Percentiles rank a stretch among this genome's conserved stretches.
Evolutionary conservation across 2,113 vertebrate species (phyloP).

Genomic region (Trichomycterus rosablanca): DNA sequence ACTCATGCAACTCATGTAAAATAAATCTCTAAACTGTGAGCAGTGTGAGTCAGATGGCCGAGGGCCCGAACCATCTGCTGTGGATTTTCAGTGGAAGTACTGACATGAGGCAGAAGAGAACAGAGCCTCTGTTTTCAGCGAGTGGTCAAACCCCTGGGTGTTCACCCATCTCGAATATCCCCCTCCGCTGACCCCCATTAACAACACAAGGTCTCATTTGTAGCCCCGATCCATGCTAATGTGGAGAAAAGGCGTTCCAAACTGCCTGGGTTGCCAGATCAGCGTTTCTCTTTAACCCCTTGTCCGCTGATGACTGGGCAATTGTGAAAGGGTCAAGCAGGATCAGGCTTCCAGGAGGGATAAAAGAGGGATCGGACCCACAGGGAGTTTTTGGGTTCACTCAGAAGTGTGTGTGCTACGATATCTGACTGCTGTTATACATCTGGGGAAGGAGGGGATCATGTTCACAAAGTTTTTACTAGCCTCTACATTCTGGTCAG

Average conservation of each 20-base stretch:
- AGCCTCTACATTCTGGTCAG: no score
- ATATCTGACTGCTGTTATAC: no score
- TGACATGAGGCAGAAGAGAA: neutral
- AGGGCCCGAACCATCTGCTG: slow-evolving; percentile 18
- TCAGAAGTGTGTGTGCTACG: no score
- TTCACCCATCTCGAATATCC: slow-evolving; percentile 15
- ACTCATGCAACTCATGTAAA: no score
- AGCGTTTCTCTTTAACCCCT: slow-evolving; percentile 23
- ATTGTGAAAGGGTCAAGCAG: slow-evolving; percentile 29
- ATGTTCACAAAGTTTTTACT: no score
- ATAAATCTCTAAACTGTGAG: no score
- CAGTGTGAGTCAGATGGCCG: slow-evolving; percentile 19
- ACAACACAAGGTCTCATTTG: slow-evolving; percentile 44
- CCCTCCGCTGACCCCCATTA: slow-evolving; percentile 32
- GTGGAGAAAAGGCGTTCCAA: slow-evolving; percentile 18
- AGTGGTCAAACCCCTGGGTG: slow-evolving; percentile 12
- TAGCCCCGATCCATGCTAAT: slow-evolving; percentile 39
- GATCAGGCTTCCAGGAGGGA: slow-evolving; percentile 27
- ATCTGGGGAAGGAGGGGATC: no score
- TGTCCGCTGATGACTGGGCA: slow-evolving; percentile 16
- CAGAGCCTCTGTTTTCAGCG: slow-evolving; percentile 13
- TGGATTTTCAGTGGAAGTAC: neutral
- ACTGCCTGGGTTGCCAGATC: slow-evolving; percentile 31
- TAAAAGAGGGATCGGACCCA: slow-evolving; percentile 33
- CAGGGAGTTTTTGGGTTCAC: no score